These are phyloP conservation scores for Paradoxurus hermaphroditus DNA, from an alignment of 2,113 vertebrate genomes.

Conservation along the genomic window DNA sequence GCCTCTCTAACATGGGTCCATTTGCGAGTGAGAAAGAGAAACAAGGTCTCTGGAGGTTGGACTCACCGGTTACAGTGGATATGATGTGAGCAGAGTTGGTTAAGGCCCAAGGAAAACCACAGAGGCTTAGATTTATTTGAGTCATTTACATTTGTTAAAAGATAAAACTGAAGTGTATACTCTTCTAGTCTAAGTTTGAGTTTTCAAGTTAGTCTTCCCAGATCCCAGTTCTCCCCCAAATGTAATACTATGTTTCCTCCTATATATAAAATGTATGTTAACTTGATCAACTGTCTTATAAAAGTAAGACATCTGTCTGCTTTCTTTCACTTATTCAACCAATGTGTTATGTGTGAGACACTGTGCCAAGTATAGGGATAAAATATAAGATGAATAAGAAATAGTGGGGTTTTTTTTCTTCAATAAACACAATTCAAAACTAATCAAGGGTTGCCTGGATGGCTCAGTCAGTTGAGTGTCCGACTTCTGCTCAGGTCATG, in stretches of 20 bases:
- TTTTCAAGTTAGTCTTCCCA: neutral
- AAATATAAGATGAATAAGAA: constrained; percentile 1
- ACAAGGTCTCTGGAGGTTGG: neutral
- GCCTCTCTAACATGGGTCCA: neutral
- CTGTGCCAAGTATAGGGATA: neutral
- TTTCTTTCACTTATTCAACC: neutral
- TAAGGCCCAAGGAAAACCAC: neutral
- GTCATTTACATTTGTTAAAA: neutral
- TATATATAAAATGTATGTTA: neutral
- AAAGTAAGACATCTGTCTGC: neutral
- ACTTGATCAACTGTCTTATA: neutral
- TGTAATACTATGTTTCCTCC: neutral
- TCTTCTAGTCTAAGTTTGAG: neutral
- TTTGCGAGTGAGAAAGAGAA: constrained; percentile 14
- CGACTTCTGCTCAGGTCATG: too few relatives aligned
- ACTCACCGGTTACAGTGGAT: neutral
- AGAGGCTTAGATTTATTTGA: neutral
- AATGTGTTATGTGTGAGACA: neutral
- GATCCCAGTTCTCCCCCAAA: neutral
- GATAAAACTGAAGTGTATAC: neutral
- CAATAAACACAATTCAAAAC: neutral
- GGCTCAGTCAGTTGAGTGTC: too few relatives aligned
- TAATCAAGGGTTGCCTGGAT: neutral
- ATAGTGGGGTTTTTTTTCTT: neutral
- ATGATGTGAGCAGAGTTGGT: neutral